phyloP scores from a whole-genome alignment of 2,888 invertebrate genomes.

The Tupiocoris notatus region DNA sequence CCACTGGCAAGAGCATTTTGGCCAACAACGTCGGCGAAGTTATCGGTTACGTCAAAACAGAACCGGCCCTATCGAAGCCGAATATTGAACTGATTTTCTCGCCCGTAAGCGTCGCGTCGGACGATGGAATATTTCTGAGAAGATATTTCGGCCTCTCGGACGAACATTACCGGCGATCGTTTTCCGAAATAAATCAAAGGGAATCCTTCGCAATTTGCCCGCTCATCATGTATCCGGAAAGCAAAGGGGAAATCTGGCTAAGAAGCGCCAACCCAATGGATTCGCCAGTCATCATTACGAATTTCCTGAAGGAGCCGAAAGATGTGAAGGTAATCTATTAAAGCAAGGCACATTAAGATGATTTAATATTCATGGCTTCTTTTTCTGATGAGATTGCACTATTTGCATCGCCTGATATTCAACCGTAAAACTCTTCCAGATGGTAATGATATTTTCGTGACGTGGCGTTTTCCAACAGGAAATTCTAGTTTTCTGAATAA shows the following conservation, averaged over 20 bases:
- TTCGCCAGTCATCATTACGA: conserved; percentile 75
- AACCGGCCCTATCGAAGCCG: conserved; percentile 65
- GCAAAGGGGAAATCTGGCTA: conserved; percentile 69
- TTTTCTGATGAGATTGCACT: no score
- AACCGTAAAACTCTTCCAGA: no score
- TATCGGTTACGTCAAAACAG: conserved; percentile 68
- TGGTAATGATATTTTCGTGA: no score
- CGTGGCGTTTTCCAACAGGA: no score
- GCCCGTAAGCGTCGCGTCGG: conserved; percentile 72
- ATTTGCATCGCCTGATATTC: no score
- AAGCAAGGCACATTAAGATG: neutral
- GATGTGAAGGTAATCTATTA: conserved; percentile 61
- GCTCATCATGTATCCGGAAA: conserved; percentile 70
- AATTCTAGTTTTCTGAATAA: no score
- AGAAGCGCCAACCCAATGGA: conserved; percentile 70
- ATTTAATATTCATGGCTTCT: no score
- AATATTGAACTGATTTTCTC: conserved; percentile 80
- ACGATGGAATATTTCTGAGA: conserved; percentile 58
- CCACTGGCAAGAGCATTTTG: conserved; percentile 65
- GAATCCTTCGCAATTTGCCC: conserved; percentile 71
- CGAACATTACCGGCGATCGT: conserved; percentile 61
- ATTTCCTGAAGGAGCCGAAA: conserved; percentile 68
- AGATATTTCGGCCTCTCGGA: conserved; percentile 65
- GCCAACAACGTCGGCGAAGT: conserved; percentile 77
- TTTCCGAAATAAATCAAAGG: conserved; percentile 53